Base-by-base conservation (phyloP, 2,113 vertebrate species). In the Furnarius figulus region DNA sequence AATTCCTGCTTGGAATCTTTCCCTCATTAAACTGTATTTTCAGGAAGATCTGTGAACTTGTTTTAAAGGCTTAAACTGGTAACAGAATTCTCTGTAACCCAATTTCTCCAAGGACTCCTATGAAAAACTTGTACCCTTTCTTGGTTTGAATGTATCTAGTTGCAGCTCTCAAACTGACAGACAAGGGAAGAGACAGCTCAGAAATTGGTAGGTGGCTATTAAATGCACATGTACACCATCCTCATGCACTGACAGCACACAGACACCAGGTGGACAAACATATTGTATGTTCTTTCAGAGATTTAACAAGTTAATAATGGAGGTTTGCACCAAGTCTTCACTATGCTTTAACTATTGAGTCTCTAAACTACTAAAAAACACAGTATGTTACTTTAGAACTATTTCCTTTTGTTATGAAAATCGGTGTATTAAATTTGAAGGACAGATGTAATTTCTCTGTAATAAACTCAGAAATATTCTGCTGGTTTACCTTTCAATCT, bases 71-170 rank as follows among this genome's bases (percentile, higher is more conserved):
- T 87, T 78, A 52, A 81, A 61, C 15, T 65, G 28, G 2, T 65
- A 77, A 37, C 1, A 80, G 63, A 89, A 75, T 90, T 81, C 63
- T 88, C 33, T 24, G 55, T 28, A 88, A 82, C 23, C 33, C 42
- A 77, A 67, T 86, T 96, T 76, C 59, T 84, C 47, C 87, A 90
- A 11, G 20, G 13, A 62, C 42, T 72, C 66, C 8, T 20, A 63
- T 0, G 4, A 87, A 89, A 87, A 83, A 42, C 42, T 47, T 59
- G 27, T 9, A 66, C 30, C 46, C 52, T 63, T 95, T 90, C 91
- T 89, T 95, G 90, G 87, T 94, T 95, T 94, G 87, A 71, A 95
- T 90, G 87, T 71, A n/a, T 67, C 75, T 83, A 93, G 90, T 91
- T 94, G 95, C 93, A 97, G 91, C 47, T 97, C 72, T 74, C 78